Conservation (phyloP, 2,888 invertebrate species). For the Elmis aenea region DNA sequence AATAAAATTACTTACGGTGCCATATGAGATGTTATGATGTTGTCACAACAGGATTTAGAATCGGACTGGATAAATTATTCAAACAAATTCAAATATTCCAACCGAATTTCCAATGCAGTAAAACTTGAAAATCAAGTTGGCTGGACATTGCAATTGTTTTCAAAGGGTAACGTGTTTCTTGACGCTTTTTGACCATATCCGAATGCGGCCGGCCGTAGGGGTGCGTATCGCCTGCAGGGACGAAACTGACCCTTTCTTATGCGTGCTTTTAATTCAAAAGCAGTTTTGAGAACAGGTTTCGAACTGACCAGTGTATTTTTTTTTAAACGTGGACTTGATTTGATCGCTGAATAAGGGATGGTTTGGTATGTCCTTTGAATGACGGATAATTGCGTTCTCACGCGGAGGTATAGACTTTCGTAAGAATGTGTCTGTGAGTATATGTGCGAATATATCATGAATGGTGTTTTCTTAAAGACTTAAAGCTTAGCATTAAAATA, state of each 20-base stretch:
- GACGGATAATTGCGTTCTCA: too few relatives aligned
- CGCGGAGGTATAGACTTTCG: too few relatives aligned
- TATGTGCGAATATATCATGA: too few relatives aligned
- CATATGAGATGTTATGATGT: constrained; percentile 32
- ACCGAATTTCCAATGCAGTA: constrained; percentile 27
- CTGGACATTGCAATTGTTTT: constrained; percentile 40
- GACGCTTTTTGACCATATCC: constrained; percentile 17
- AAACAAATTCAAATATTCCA: constrained; percentile 28
- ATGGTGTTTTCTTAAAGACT: too few relatives aligned
- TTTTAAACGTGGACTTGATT: constrained; percentile 5
- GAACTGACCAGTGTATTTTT: constrained; percentile 22
- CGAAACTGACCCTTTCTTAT: constrained; percentile 28
- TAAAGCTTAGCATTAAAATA: too few relatives aligned
- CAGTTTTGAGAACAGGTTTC: constrained; percentile 35
- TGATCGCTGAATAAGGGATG: constrained; percentile 10
- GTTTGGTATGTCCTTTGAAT: too few relatives aligned
- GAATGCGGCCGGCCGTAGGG: constrained; percentile 14
- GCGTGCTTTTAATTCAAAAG: constrained; percentile 28
- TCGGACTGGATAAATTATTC: constrained; percentile 38
- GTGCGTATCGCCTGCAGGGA: constrained; percentile 14
- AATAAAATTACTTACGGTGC: neutral
- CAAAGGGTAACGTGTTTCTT: constrained; percentile 27
- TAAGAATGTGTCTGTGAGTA: too few relatives aligned
- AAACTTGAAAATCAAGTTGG: constrained; percentile 45
- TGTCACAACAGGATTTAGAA: constrained; percentile 35